Percentiles rank a stretch among this genome's conserved stretches.
Conservation (phyloP, 2,113 vertebrate species). For the Chelonoidis abingdonii region DNA sequence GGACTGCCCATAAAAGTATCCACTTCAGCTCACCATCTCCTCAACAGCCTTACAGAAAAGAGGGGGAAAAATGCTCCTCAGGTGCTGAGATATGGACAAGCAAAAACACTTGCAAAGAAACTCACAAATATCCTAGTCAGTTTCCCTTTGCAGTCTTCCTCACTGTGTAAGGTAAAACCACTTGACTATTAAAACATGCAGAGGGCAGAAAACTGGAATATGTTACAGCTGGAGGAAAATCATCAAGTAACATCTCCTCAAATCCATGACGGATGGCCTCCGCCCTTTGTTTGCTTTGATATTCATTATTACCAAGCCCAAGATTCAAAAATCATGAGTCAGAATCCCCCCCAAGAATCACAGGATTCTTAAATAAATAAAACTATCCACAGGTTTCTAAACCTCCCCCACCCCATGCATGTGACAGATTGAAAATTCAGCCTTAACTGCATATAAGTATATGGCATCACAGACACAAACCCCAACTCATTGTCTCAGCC, state of each 20-base stretch:
- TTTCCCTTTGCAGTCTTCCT: neutral
- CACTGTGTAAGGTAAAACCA: neutral
- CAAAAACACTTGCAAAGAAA: neutral
- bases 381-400: neutral
- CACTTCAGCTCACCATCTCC: neutral
- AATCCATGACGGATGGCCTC: neutral
- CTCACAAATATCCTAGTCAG: neutral
- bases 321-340: neutral
- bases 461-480: neutral
- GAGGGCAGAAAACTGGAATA: neutral
- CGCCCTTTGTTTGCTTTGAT: neutral
- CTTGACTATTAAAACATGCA: neutral
- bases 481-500: neutral
- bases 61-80: fast-evolving
- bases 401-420: neutral
- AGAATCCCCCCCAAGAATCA: neutral
- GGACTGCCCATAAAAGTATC: neutral
- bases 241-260: neutral
- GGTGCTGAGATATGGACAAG: neutral
- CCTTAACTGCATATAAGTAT: neutral
- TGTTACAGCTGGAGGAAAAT: neutral
- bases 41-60: neutral
- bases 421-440: neutral
- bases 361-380: neutral
- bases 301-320: neutral